phyloP scores from a whole-genome alignment of 2,797 vertebrate species.

The Emys orbicularis region DNA sequence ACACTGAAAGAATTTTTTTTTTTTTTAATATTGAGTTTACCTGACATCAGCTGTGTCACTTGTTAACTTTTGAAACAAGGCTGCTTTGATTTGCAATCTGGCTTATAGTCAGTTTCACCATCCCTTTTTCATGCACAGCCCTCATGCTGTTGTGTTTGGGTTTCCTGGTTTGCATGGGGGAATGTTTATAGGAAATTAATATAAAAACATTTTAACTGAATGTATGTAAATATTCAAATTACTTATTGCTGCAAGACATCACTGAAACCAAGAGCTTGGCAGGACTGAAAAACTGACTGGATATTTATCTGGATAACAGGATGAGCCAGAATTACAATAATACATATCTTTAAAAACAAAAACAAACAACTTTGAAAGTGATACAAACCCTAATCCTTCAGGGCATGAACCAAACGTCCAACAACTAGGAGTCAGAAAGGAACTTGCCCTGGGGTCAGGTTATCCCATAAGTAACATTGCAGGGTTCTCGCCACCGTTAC shows the following conservation, averaged over 20 bases:
- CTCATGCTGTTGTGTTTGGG: background rate
- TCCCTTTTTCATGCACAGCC: background rate
- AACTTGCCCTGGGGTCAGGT: background rate
- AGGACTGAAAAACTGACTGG: background rate
- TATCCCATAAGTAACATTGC: background rate
- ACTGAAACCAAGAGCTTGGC: background rate
- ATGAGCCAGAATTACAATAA: constrained; percentile 9
- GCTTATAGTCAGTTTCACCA: background rate
- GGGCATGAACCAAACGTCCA: background rate
- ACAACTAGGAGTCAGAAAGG: background rate
- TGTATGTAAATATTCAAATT: background rate
- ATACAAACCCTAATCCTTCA: background rate
- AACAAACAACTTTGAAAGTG: constrained; percentile 1
- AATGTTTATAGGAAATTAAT: background rate
- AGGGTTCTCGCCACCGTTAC: background rate
- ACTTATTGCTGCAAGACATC: background rate
- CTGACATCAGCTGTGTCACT: constrained; percentile 47
- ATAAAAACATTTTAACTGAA: background rate
- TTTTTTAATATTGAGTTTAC: constrained; percentile 45
- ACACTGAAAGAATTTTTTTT: constrained; percentile 4
- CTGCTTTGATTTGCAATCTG: constrained; percentile 21
- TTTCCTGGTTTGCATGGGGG: background rate
- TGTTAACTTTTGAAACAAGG: background rate
- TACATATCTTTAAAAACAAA: background rate
- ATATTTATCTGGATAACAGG: background rate